phyloP scores from a whole-genome alignment of 2,888 invertebrate genomes.

The Pelosia muscerda region DNA sequence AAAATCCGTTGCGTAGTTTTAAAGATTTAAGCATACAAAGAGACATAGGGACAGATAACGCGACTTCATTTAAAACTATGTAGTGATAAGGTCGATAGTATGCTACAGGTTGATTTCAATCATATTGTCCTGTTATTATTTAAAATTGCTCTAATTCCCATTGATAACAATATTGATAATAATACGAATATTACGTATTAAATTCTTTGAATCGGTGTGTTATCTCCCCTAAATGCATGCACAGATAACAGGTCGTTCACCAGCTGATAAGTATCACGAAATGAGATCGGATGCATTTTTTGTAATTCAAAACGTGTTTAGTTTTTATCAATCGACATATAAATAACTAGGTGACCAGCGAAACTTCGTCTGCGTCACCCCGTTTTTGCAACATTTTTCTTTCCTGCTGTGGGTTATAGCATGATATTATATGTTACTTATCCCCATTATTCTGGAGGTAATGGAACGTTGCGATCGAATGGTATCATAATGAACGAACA shows the following conservation, averaged over 20 bases:
- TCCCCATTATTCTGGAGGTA: too few relatives aligned
- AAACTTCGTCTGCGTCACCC: too few relatives aligned
- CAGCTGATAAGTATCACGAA: slow-evolving; percentile 12
- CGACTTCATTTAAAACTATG: too few relatives aligned
- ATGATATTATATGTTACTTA: too few relatives aligned
- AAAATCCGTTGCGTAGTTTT: too few relatives aligned
- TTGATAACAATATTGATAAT: neutral
- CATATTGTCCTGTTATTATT: neutral
- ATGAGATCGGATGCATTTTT: slow-evolving; percentile 10
- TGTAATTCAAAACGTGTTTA: neutral
- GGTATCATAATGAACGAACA: too few relatives aligned
- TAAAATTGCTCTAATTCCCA: neutral
- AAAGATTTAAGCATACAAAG: too few relatives aligned
- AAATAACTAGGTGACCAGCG: too few relatives aligned
- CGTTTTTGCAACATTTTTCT: too few relatives aligned
- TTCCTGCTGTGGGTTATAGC: too few relatives aligned
- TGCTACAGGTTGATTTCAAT: neutral
- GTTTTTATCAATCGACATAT: neutral
- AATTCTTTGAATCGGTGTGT: neutral
- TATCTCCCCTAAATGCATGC: slow-evolving; percentile 15
- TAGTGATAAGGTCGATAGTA: neutral
- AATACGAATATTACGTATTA: neutral
- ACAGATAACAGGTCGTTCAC: slow-evolving; percentile 21
- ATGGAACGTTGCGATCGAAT: too few relatives aligned
- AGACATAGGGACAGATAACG: too few relatives aligned